A percentile compares a stretch with the other conserved stretches of the same genome.
Conservation (phyloP, 1,140 invertebrate species). For the Lasioglossum baleicum region DNA sequence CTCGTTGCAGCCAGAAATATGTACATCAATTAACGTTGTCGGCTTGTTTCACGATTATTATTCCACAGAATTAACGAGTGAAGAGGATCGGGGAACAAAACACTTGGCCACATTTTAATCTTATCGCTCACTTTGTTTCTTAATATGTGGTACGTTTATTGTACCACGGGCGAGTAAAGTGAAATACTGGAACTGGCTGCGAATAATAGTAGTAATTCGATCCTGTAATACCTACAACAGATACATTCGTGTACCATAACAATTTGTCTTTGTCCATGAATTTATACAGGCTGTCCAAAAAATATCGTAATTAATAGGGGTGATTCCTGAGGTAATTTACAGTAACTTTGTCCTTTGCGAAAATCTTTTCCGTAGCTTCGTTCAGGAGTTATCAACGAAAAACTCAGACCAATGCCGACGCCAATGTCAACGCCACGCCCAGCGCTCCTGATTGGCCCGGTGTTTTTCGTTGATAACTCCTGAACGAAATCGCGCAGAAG, state of each 20-base stretch:
- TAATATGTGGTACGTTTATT: conserved; percentile 73
- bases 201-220: conserved; percentile 78
- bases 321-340: too few relatives aligned
- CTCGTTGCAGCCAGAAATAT: conserved; percentile 42
- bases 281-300: background rate
- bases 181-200: conserved; percentile 78
- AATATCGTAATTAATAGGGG: too few relatives aligned
- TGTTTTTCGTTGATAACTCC: too few relatives aligned
- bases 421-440: too few relatives aligned
- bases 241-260: conserved; percentile 57
- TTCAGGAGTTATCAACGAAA: too few relatives aligned
- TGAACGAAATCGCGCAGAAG: too few relatives aligned
- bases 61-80: conserved; percentile 51
- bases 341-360: too few relatives aligned
- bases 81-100: conserved; percentile 33
- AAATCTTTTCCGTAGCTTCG: too few relatives aligned
- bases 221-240: conserved; percentile 63
- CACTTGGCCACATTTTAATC: conserved; percentile 59
- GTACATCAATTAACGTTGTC: conserved; percentile 35
- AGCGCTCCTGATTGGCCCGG: too few relatives aligned
- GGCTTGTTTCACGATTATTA: conserved; percentile 19
- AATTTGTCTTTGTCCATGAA: conserved; percentile 17
- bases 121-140: conserved; percentile 70
- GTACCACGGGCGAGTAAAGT: conserved; percentile 79
- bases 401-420: too few relatives aligned